Percentiles rank a stretch among this genome's conserved stretches.
Conservation (phyloP, 2,797 vertebrate genomes). For the Myotis daubentonii region DNA sequence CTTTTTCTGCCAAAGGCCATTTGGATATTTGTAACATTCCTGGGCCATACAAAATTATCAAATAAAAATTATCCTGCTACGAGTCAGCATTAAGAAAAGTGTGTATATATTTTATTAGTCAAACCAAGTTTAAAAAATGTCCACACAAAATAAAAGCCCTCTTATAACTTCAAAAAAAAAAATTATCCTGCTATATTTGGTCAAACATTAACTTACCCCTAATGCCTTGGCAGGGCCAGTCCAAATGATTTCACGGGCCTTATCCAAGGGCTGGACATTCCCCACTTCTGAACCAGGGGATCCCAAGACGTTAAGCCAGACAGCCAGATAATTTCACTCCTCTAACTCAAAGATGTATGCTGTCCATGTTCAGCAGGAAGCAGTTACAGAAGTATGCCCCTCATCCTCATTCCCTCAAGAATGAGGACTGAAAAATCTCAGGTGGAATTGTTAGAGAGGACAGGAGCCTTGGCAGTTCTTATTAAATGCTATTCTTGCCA, state of each 20-base stretch:
- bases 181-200: too few relatives aligned
- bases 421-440: not conserved
- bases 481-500: not conserved
- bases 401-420: not conserved
- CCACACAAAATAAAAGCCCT: conserved; percentile 27
- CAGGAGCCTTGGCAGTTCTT: not conserved
- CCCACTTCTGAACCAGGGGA: not conserved
- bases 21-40: too few relatives aligned
- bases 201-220: too few relatives aligned
- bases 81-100: conserved; percentile 29
- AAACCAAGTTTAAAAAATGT: conserved; percentile 26
- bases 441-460: not conserved
- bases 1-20: too few relatives aligned
- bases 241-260: too few relatives aligned
- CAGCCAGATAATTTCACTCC: not conserved
- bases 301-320: not conserved
- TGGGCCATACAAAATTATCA: too few relatives aligned
- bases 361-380: not conserved
- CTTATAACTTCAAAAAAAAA: conserved; percentile 42
- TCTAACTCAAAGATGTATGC: not conserved
- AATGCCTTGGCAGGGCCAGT: too few relatives aligned
- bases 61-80: too few relatives aligned
- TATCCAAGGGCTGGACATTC: too few relatives aligned
- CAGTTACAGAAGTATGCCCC: not conserved
- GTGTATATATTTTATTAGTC: not conserved